Base-by-base conservation (phyloP, 1,140 invertebrate genomes). In the Penaeus japonicus region DNA sequence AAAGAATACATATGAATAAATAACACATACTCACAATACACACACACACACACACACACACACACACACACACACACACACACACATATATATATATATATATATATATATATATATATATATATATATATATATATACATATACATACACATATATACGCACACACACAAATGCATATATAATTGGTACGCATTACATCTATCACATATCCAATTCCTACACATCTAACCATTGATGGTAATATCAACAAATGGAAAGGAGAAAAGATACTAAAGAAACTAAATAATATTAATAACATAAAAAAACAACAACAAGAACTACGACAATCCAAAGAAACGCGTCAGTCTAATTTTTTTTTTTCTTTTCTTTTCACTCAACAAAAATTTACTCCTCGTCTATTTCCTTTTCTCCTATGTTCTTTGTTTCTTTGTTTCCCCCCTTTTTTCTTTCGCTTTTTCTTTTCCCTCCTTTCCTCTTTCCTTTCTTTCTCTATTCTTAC, bases 111-210 rank as follows among this genome's bases (percentile, higher is more conserved):
- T 17, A 65, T 17, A 30, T 17, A 65, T 17, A 65, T 17, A 65
- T 17, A 70, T 47, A 47, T n/a, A 73, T 53, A 47, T 15, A 54
- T 24, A 65, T 22, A 73, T 75, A 85, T 24, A 73, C 24, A 85
- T n/a, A 85, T 55, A 85, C 32, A 85, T 53, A 85, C 22, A 65
- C 54, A 73, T 24, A 85, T 75, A 85, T 30, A 53, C 24, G 75
- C 7, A 73, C 54, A 85, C 54, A 75, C 22, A 70, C 22, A 70
- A 39, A 84, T 47, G 73, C 30, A 73, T 24, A 73, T 84, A 70
- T 47, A 70, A 47, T 47, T 39, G 22, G 35, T 65, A 59, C 22
- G 20, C 30, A 65, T 32, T 35, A 65, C 10, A 84, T 65, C 20
- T 77, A 73, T 84, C 30, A 65, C 10, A 27, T 47, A 53, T 59